Evolutionary conservation across 2,113 vertebrate genomes (phyloP).

Genomic region (Tachysurus fulvidraco): DNA sequence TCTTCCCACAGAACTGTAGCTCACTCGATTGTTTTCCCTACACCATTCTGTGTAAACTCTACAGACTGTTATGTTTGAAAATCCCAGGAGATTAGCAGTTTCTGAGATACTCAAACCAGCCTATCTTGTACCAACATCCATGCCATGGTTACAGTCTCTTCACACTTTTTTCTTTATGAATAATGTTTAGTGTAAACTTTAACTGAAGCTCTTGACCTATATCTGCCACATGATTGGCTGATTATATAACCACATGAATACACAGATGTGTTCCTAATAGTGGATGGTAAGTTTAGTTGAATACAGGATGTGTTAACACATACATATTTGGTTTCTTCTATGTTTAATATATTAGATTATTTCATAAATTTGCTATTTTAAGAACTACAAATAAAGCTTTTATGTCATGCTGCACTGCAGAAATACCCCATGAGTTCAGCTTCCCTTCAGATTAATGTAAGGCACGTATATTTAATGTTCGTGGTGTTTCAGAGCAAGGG

Average conservation of each 20-base stretch:
- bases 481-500: conserved; percentile 58
- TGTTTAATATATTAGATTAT: not conserved
- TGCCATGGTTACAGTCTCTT: not conserved
- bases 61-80: not conserved
- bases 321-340: not conserved
- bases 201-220: not conserved
- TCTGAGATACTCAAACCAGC: not conserved
- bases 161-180: not conserved
- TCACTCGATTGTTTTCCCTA: not conserved
- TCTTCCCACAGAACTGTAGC: not conserved
- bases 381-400: not conserved
- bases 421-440: conserved; percentile 15
- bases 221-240: not conserved
- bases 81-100: not conserved
- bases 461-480: conserved; percentile 43
- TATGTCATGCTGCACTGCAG: conserved; percentile 1
- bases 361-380: not conserved
- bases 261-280: not conserved
- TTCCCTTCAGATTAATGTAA: conserved; percentile 7
- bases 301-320: not conserved
- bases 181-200: not conserved
- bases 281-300: not conserved
- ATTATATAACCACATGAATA: not conserved
- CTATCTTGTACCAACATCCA: not conserved
- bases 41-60: not conserved